phyloP scores from a whole-genome alignment of 2,888 invertebrate genomes.

The Anaspis maculata region DNA sequence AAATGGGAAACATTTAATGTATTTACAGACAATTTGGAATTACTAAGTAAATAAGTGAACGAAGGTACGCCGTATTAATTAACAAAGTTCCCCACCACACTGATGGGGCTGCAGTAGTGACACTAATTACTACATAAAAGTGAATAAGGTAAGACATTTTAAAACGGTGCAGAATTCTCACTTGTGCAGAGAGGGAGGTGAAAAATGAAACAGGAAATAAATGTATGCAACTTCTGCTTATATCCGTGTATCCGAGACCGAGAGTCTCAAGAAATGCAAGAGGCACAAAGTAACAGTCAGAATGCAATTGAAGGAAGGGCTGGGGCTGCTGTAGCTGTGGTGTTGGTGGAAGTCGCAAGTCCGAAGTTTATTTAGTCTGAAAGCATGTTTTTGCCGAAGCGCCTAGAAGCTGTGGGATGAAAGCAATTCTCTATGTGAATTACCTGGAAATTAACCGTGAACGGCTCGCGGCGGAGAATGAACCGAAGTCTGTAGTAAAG shows the following conservation, averaged over 20 bases:
- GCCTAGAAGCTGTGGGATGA: slow-evolving; percentile 23
- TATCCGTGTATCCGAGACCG: too few relatives aligned
- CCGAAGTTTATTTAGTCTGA: slow-evolving; percentile 23
- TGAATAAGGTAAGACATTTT: too few relatives aligned
- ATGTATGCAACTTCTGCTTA: too few relatives aligned
- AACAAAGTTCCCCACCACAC: slow-evolving; percentile 21
- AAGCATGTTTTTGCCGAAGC: slow-evolving; percentile 23
- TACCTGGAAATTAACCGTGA: slow-evolving; percentile 40
- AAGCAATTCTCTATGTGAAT: slow-evolving; percentile 35
- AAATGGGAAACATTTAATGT: slow-evolving; percentile 24
- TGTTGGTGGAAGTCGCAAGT: slow-evolving; percentile 17
- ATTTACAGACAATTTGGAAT: slow-evolving; percentile 25
- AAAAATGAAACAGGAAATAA: too few relatives aligned
- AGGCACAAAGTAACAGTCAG: too few relatives aligned
- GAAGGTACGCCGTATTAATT: slow-evolving; percentile 30
- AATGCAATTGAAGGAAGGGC: too few relatives aligned
- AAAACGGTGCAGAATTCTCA: too few relatives aligned
- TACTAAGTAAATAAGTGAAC: slow-evolving; percentile 25
- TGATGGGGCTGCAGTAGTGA: slow-evolving; percentile 9
- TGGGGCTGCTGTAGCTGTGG: too few relatives aligned
- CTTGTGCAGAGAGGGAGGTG: too few relatives aligned
- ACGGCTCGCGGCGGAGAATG: slow-evolving; percentile 24
- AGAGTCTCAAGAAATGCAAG: too few relatives aligned
- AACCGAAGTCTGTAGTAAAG: slow-evolving; percentile 17
- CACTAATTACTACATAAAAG: slow-evolving; percentile 9